Evolutionary conservation across 2,113 vertebrate genomes (phyloP).

Genomic region (Bolborhynchus lineola): DNA sequence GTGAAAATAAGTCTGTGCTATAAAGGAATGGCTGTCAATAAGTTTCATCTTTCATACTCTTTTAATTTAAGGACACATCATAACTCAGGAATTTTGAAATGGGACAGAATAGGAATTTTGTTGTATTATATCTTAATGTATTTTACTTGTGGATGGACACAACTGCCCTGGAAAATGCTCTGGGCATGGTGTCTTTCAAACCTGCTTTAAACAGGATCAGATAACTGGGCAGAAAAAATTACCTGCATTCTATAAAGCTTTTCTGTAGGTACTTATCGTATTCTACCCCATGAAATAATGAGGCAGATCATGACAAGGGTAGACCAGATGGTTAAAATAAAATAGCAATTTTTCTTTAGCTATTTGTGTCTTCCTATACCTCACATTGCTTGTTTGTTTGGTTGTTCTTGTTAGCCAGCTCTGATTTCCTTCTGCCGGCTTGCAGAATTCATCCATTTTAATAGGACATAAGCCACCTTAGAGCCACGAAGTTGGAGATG

Average conservation of each 20-base stretch:
- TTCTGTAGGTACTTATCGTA: background rate
- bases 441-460: background rate
- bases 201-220: background rate
- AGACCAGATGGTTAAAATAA: background rate
- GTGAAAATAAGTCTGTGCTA: background rate
- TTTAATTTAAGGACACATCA: background rate
- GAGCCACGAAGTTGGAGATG: constrained; percentile 19
- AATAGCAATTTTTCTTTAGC: background rate
- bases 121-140: background rate
- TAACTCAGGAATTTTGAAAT: background rate
- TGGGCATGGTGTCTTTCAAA: background rate
- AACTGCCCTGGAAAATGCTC: background rate
- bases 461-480: background rate
- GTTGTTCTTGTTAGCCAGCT: background rate
- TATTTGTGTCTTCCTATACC: background rate
- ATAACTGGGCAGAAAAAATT: background rate
- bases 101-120: background rate
- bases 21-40: background rate
- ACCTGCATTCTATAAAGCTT: background rate
- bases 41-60: background rate
- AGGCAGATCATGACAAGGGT: background rate
- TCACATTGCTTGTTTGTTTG: background rate
- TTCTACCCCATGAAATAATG: background rate
- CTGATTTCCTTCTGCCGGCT: background rate
- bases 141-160: background rate